These are phyloP conservation scores for Drosophila acutilabella DNA, from an alignment of 2,888 invertebrate genomes.

Conservation along the genomic window DNA sequence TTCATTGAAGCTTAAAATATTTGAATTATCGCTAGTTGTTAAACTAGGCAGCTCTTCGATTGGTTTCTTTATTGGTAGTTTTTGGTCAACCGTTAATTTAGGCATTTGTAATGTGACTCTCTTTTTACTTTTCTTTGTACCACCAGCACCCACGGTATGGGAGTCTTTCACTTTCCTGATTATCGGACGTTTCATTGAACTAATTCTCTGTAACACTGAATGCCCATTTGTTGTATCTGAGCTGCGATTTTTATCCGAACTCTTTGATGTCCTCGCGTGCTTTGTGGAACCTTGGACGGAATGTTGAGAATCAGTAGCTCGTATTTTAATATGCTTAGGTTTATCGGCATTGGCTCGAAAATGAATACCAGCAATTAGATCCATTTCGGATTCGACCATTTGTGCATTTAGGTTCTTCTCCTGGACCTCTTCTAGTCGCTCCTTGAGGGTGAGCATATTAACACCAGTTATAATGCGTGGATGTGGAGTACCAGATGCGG, in stretches of 20 bases:
- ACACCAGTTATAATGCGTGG: slow-evolving; percentile 30
- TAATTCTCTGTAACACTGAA: too few relatives aligned
- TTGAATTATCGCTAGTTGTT: background rate
- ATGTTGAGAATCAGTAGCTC: slow-evolving; percentile 3
- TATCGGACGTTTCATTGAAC: background rate
- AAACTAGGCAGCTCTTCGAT: background rate
- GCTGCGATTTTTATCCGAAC: background rate
- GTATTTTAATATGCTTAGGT: background rate
- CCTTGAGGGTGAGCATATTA: slow-evolving; percentile 27
- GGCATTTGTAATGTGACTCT: background rate
- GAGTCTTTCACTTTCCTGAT: background rate
- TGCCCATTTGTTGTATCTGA: background rate
- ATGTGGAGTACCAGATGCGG: slow-evolving; percentile 46
- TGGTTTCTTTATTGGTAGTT: too few relatives aligned
- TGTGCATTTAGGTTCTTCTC: background rate
- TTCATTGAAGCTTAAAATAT: slow-evolving; percentile 1
- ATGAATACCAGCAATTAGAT: background rate
- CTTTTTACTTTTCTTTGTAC: background rate
- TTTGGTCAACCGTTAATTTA: background rate
- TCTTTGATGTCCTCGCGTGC: background rate
- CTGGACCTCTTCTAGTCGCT: slow-evolving; percentile 33
- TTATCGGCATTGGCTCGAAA: background rate
- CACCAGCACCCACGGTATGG: background rate
- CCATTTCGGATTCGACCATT: background rate
- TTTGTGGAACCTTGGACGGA: background rate